Evolutionary conservation across 2,113 vertebrate species (phyloP), one percentile per base, ranked within the genome.

Genomic region (Carassius gibelio): DNA sequence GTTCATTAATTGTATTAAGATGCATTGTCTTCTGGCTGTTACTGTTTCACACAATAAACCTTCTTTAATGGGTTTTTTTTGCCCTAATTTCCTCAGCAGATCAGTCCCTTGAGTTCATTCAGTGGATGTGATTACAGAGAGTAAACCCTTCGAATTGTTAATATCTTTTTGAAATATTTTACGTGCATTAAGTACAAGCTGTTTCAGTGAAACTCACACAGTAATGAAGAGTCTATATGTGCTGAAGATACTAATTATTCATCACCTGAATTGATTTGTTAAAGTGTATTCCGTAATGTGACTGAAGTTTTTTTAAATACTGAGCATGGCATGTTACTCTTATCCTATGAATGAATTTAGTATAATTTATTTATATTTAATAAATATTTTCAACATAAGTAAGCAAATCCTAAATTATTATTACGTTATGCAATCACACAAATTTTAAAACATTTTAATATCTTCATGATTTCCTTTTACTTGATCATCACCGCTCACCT

Each of bases 51-150:
- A 36, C 50, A 57, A 19, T 17, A 57, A 34, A 57, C 8, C 75
- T 21, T 77, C 19, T 36, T 57, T 77, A 34, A 57, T 36, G 26
- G 52, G 50, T 10, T 77, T 57, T 26, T 77, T 19, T 77, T 77
- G 50, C 52, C 57, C 19, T 77, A 57, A 57, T 77, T 77, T 76
- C 23, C 4, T 77, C 50, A 55, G 23, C 14, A 76, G 23, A 79
- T 42, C 10, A n/a, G 36, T 38, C 19, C 11, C 19, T 61, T 4
- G 5, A 36, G 50, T 77, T 55, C 48, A 36, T 48, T 34, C 34
- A 42, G 55, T 15, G 55, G 19, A 79, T 61, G 55, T 79, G 76
- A 15, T 79, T 79, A 79, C 55, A 61, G 50, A 21, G 26, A 36
- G 10, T 19, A 61, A 79, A 36, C 34, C 34, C 13, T 79, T 61